These are phyloP conservation scores for Chionodraco myersi DNA, from an alignment of 2,113 vertebrate genomes.

Conservation along the genomic window DNA sequence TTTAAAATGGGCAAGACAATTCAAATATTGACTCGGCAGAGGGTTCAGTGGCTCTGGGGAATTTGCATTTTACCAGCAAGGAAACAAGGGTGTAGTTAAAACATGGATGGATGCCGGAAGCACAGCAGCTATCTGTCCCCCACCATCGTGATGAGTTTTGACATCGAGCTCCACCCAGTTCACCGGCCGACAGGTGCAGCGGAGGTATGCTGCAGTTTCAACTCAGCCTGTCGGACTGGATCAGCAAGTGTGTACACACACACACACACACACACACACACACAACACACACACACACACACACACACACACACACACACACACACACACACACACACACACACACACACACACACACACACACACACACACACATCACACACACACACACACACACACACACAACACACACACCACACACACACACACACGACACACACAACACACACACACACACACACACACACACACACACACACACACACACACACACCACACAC, in stretches of 20 bases:
- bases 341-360: neutral
- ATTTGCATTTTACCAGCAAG: constrained; percentile 28
- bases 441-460: no score
- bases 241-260: constrained; percentile 17
- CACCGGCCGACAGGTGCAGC: constrained; percentile 66
- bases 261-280: neutral
- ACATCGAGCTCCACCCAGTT: constrained; percentile 14
- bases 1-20: neutral
- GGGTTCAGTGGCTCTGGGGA: neutral
- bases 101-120: constrained; percentile 12
- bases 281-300: no score
- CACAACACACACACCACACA: no score
- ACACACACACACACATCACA: neutral
- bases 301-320: no score
- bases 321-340: no score
- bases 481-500: no score
- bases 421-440: no score
- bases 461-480: no score
- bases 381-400: no score
- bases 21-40: neutral
- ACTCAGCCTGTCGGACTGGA: constrained; percentile 78
- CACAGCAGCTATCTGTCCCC: neutral
- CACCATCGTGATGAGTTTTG: neutral
- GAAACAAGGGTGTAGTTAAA: constrained; percentile 1
- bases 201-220: constrained; percentile 75